A percentile compares a stretch with the other conserved stretches of the same genome.
phyloP scores from a whole-genome alignment of 2,797 vertebrate genomes.

The Morus bassanus region DNA sequence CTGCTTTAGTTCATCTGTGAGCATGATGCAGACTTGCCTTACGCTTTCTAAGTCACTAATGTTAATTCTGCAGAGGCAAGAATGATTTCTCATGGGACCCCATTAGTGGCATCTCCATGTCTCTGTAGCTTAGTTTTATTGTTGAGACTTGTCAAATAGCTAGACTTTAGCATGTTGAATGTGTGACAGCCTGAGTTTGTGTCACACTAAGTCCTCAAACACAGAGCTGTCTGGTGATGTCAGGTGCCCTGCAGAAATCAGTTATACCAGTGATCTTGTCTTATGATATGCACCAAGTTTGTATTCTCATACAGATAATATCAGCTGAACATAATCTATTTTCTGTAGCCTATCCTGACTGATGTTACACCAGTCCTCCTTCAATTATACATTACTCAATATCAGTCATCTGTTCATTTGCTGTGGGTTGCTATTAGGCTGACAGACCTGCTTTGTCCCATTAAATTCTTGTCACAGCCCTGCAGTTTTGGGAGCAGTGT shows the following conservation, averaged over 20 bases:
- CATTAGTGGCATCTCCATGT: neutral
- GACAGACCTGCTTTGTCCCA: neutral
- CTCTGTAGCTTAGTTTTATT: neutral
- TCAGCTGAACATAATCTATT: neutral
- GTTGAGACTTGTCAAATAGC: constrained; percentile 8
- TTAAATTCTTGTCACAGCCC: neutral
- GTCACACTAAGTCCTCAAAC: neutral
- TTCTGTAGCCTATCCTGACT: neutral
- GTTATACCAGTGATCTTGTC: neutral
- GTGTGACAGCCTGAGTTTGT: constrained; percentile 18
- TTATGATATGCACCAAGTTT: neutral
- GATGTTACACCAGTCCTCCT: neutral
- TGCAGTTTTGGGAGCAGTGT: neutral
- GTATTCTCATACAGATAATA: neutral
- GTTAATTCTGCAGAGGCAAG: neutral
- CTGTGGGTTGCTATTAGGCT: neutral
- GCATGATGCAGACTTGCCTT: neutral
- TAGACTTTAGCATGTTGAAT: neutral
- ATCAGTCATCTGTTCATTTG: neutral
- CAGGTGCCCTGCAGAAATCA: neutral
- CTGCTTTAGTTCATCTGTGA: neutral
- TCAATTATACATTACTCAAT: neutral
- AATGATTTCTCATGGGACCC: neutral
- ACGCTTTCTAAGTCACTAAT: neutral
- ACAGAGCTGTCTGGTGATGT: neutral